Percentiles rank a stretch among this genome's conserved stretches.
phyloP scores from a whole-genome alignment of 2,888 invertebrate species.

The Plebejus melissa region DNA sequence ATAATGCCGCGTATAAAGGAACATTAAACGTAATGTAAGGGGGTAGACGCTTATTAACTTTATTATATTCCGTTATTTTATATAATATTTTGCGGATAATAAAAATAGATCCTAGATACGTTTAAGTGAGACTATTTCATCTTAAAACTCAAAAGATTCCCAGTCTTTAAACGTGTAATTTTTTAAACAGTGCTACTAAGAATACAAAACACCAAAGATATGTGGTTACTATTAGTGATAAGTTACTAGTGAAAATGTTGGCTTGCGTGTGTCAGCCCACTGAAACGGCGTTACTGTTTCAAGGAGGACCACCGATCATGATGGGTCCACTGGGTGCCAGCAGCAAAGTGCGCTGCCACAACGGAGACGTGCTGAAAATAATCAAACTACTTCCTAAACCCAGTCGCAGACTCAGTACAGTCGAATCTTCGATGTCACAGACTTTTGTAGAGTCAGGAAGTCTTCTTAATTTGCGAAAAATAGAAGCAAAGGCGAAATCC shows the following conservation, averaged over 20 bases:
- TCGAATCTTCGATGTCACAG: constrained; percentile 57
- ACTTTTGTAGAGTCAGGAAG: constrained; percentile 57
- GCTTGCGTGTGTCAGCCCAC: constrained; percentile 84
- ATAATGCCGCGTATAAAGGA: not conserved
- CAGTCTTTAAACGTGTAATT: constrained; percentile 23
- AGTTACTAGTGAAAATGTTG: constrained; percentile 76
- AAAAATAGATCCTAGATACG: not conserved
- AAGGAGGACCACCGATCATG: constrained; percentile 74
- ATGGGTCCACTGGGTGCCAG: constrained; percentile 75
- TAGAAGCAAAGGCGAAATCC: constrained; percentile 69
- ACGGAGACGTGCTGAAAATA: constrained; percentile 58
- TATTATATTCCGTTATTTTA: constrained; percentile 1
- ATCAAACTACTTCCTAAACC: constrained; percentile 56
- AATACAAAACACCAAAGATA: constrained; percentile 47
- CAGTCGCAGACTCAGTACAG: constrained; percentile 53
- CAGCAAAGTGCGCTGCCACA: constrained; percentile 61
- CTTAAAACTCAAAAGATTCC: constrained; percentile 7
- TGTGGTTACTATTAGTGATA: constrained; percentile 60
- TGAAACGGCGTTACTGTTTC: constrained; percentile 76
- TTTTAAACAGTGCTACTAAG: constrained; percentile 30
- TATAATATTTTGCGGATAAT: not conserved
- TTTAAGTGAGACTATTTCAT: not conserved
- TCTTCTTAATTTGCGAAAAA: constrained; percentile 66
- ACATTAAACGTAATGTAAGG: constrained; percentile 14
- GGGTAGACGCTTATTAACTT: not conserved